Evolutionary conservation across 2,888 invertebrate genomes (phyloP).

Genomic region (Eristalis pertinax): DNA sequence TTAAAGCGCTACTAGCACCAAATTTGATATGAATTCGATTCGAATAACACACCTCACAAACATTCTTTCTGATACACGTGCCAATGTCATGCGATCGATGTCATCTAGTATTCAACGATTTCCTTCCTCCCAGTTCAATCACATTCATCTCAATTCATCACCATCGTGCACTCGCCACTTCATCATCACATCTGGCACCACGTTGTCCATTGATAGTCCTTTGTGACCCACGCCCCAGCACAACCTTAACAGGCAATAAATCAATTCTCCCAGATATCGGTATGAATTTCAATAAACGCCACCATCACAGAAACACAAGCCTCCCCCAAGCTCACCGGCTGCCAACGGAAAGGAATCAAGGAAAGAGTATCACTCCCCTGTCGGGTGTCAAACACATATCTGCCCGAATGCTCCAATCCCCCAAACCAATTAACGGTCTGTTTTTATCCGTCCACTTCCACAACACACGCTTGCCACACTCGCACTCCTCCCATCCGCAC

Average conservation of each 20-base stretch:
- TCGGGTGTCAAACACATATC: background rate
- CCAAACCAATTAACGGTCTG: background rate
- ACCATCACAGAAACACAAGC: background rate
- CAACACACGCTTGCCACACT: background rate
- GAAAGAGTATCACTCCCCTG: background rate
- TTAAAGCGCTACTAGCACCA: too few relatives aligned
- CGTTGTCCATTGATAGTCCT: too few relatives aligned
- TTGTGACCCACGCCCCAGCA: background rate
- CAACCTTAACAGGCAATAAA: background rate
- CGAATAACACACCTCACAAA: too few relatives aligned
- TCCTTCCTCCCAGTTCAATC: too few relatives aligned
- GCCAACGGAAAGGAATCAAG: background rate
- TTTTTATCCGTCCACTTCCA: background rate
- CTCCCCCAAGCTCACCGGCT: background rate
- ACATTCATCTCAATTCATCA: too few relatives aligned
- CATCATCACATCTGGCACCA: too few relatives aligned
- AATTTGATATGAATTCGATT: too few relatives aligned
- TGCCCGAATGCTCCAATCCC: background rate
- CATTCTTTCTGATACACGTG: too few relatives aligned
- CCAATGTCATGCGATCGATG: too few relatives aligned
- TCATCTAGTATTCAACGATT: too few relatives aligned
- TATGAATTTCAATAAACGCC: background rate
- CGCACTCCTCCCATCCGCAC: background rate
- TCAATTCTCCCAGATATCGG: background rate
- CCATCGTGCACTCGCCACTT: too few relatives aligned